Percentiles rank a stretch among this genome's conserved stretches.
Evolutionary conservation across 2,888 invertebrate genomes (phyloP).

Genomic region (Xanthia togata): DNA sequence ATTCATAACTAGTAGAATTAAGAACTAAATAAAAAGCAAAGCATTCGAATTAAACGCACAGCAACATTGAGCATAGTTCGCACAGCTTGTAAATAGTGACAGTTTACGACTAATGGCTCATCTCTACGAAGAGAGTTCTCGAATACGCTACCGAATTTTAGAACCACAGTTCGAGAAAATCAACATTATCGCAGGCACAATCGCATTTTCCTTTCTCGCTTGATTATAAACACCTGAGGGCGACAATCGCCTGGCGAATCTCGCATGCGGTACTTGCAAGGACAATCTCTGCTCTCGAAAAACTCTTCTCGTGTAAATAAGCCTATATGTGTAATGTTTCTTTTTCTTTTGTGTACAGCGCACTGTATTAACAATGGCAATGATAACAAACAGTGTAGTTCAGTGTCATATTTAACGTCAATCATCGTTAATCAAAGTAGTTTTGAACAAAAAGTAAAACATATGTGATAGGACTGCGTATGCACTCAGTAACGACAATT

Average conservation of each 20-base stretch:
- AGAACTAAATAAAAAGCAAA: background rate
- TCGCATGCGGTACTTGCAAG: background rate
- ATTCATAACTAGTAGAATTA: background rate
- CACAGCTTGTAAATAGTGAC: slow-evolving; percentile 31
- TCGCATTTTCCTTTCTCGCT: background rate
- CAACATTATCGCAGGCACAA: background rate
- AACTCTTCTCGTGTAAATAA: background rate
- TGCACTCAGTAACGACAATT: background rate
- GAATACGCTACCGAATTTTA: background rate
- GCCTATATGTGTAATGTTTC: background rate
- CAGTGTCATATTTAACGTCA: slow-evolving; percentile 1
- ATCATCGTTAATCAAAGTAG: background rate
- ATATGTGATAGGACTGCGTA: background rate
- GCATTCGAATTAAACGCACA: slow-evolving; percentile 28
- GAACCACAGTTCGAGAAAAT: background rate
- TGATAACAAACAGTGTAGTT: background rate
- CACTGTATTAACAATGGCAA: slow-evolving; percentile 18
- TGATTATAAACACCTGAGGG: background rate
- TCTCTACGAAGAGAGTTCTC: background rate
- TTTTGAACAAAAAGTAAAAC: background rate
- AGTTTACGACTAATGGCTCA: background rate
- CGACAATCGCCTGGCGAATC: background rate
- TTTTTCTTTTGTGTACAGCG: slow-evolving; percentile 16
- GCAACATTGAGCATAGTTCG: slow-evolving; percentile 34
- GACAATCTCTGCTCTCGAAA: background rate